Base-by-base conservation (phyloP, 2,797 vertebrate species). In the Delichon dasypus region DNA sequence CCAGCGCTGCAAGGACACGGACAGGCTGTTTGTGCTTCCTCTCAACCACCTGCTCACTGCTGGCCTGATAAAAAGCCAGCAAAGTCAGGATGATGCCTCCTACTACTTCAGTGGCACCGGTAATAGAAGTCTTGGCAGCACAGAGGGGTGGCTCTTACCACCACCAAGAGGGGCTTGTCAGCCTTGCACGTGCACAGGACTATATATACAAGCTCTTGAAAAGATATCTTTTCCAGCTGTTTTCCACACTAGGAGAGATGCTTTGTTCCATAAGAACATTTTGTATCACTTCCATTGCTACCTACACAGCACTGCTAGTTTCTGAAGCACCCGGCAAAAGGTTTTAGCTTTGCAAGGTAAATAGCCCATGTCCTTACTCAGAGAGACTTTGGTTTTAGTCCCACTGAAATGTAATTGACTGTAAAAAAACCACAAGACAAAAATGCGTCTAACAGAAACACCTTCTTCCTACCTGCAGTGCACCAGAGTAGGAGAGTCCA, bases 391-490 rank as follows among this genome's bases (percentile, higher is more conserved):
- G 27, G 20, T 48, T 23, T 25, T 34, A 78, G 73, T 40, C 22
- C n/a, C n/a, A 6, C 3, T 38, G 36, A 51, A 68, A 80, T 16
- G 58, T 5, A 78, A 72, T 0, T 16, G 7, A 20, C 62, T 19
- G 48, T 42, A 12, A 82, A 84, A 85, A 73, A 62, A 4, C 2
- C 44, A 44, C 13, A 76, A 40, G 20, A 32, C 26, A 30, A 11
- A 92, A 72, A 14, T 2, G 3, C 23, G 16, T 21, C 25, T 60
- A 61, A 64, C 15, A 71, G 14, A 26, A 76, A 42, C 29, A 32
- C 0, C 0, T 72, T 71, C 47, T 30, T 26, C 88, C 5, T 92
- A 99, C 99, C 99, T 99, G 99, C 99, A 99, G 90, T 99, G 99
- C 66, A 99, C 98, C 88, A 99, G 97, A 40, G 98, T 97, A 5